Percentiles rank a stretch among this genome's conserved stretches.
These are phyloP conservation scores for Drosophila nebulosa DNA, from an alignment of 1,140 invertebrate species.

Conservation along the genomic window DNA sequence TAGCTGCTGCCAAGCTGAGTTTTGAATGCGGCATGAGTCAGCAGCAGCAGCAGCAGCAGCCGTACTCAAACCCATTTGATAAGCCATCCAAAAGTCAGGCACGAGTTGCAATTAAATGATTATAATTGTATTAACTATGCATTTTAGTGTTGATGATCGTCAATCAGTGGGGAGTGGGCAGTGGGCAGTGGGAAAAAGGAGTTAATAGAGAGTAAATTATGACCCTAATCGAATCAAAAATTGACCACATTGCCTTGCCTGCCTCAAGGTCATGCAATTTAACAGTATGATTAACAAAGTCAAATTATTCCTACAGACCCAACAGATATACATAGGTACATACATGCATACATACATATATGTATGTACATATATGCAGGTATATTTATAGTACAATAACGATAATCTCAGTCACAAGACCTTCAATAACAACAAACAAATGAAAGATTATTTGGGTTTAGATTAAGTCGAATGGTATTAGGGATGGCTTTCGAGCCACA, in stretches of 20 bases:
- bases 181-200: not conserved
- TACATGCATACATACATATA: not conserved
- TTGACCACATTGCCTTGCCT: too few species aligned
- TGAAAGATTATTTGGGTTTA: not conserved
- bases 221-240: slow-evolving; percentile 7
- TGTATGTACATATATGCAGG: not conserved
- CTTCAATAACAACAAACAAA: not conserved
- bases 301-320: too few species aligned
- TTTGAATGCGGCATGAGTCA: slow-evolving; percentile 27
- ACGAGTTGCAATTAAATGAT: slow-evolving; percentile 20
- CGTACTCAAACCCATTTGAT: not conserved
- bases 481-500: not conserved
- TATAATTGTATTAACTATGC: slow-evolving; percentile 22
- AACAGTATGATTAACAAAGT: slow-evolving; percentile 28
- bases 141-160: slow-evolving; percentile 36
- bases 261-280: slow-evolving; percentile 46
- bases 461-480: not conserved
- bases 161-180: too few species aligned
- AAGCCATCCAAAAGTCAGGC: slow-evolving; percentile 1
- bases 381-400: not conserved
- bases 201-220: not conserved
- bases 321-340: too few species aligned
- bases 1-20: slow-evolving; percentile 25
- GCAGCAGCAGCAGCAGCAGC: slow-evolving; percentile 2
- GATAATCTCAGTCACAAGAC: not conserved